Evolutionary conservation across 37 sponge, comb jelly and placozoan species (phyloP).

Genomic region (Bolinopsis microptera): DNA sequence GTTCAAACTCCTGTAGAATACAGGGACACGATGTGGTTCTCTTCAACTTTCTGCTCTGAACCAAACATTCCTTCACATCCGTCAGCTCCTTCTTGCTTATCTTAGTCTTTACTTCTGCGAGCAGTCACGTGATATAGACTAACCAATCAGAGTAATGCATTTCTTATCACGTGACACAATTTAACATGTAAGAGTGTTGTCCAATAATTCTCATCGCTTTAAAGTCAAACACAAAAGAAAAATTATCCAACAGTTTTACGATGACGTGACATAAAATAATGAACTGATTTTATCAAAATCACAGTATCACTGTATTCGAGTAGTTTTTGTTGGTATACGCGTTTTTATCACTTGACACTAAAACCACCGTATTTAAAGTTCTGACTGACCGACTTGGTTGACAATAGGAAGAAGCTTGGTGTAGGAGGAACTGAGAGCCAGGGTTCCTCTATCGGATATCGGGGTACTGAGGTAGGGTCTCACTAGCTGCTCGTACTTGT

Average conservation of each 20-base stretch:
- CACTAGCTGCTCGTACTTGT: conserved; percentile 30
- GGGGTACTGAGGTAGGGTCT: conserved; percentile 43
- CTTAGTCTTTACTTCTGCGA: background rate
- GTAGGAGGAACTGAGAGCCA: conserved; percentile 19
- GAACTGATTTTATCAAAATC: too few species aligned
- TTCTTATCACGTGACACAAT: too few species aligned
- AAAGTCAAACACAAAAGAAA: too few species aligned
- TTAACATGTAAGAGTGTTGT: too few species aligned
- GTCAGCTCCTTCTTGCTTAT: conserved; percentile 6
- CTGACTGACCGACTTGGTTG: background rate
- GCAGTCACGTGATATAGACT: too few species aligned
- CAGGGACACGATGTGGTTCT: conserved; percentile 28
- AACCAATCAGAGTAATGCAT: too few species aligned
- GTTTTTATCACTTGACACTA: too few species aligned
- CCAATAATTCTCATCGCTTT: too few species aligned
- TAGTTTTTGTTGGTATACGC: background rate
- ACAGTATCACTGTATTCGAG: too few species aligned
- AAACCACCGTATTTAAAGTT: background rate
- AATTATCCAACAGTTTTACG: too few species aligned
- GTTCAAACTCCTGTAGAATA: background rate
- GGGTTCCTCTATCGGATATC: background rate
- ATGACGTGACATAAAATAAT: too few species aligned
- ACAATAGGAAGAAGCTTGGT: conserved; percentile 55
- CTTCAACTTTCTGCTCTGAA: background rate
- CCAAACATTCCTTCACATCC: conserved; percentile 61